Base-by-base conservation (phyloP, 2,113 vertebrate genomes). In the Brachirus orientalis region DNA sequence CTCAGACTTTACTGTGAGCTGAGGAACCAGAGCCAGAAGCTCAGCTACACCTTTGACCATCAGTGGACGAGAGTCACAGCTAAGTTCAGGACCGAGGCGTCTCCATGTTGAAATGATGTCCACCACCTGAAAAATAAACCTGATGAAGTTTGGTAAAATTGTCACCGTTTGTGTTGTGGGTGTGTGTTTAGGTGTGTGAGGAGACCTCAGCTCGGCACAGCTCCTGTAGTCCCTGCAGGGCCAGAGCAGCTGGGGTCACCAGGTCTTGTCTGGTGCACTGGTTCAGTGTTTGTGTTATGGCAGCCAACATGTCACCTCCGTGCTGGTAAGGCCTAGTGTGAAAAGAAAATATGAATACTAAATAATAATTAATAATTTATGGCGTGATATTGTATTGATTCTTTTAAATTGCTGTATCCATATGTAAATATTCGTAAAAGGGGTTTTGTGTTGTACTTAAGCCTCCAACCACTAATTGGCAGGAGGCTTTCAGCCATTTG, bases 261-360 rank as follows among this genome's bases (percentile, higher is more conserved):
- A 96, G 94, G 84, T 98, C 96, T 10, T 92, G 77, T 85, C 86
- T 93, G 59, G 81, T 92, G 69, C 95, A 98, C 84, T 96, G 95
- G 63, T 92, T 93, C 69, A 99, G 70, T 0, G 94, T 92, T 61
- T 95, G 93, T 10, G 92, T 94, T 66, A 97, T 95, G 38, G 94
- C 95, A 55, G 97, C 95, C 75, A 99, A 55, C 98, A 99, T 99
- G 82, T 99, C 98, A 13, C 95, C 95, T 46, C 94, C 97, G 3
- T 99, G 97, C 61, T 99, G 97, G 82, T 99, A 98, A 0, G 98
- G 96, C 72, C 98, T 99, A 78, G 28, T 28, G 28, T 3, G 3
- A 6, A 3, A 28, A 28, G 28, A 28, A 3, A 28, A 28, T 28
- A 28, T 2, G 6, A 6, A 28, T 28, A 28, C 28, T 28, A 28